Evolutionary conservation across 2,797 vertebrate genomes (phyloP).

Genomic region (Rhincodon typus): DNA sequence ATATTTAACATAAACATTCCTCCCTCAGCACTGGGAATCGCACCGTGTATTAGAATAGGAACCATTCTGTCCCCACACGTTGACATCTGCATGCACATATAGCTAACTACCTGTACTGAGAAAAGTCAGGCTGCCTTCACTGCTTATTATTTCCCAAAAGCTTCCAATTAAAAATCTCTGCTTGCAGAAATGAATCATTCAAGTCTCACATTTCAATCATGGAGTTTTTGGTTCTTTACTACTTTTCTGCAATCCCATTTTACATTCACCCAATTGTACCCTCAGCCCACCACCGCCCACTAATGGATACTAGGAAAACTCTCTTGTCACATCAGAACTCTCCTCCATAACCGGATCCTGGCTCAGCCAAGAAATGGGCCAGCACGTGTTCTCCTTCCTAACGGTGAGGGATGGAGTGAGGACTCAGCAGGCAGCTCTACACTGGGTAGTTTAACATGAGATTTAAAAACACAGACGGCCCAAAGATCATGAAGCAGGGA

Average conservation of each 20-base stretch:
- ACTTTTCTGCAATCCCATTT: not conserved
- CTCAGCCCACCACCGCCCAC: no score
- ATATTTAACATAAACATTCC: not conserved
- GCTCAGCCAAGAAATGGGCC: not conserved
- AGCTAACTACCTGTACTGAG: not conserved
- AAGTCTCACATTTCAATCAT: not conserved
- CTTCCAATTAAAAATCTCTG: not conserved
- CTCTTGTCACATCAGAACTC: not conserved
- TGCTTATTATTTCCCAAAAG: not conserved
- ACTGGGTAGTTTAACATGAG: no score
- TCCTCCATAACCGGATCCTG: not conserved
- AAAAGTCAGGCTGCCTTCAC: not conserved
- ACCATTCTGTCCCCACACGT: not conserved
- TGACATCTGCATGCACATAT: slow-evolving; percentile 66
- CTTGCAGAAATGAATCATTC: not conserved
- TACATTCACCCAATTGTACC: not conserved
- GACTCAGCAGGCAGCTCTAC: no score
- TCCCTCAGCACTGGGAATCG: not conserved
- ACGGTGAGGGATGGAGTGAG: no score
- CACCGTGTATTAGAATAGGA: not conserved
- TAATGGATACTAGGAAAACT: not conserved
- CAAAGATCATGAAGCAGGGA: no score
- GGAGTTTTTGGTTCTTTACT: not conserved
- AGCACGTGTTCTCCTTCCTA: not conserved
- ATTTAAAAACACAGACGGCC: no score